Evolutionary conservation across 2,888 invertebrate genomes (phyloP).

Genomic region (Torymus aiolomorphi): DNA sequence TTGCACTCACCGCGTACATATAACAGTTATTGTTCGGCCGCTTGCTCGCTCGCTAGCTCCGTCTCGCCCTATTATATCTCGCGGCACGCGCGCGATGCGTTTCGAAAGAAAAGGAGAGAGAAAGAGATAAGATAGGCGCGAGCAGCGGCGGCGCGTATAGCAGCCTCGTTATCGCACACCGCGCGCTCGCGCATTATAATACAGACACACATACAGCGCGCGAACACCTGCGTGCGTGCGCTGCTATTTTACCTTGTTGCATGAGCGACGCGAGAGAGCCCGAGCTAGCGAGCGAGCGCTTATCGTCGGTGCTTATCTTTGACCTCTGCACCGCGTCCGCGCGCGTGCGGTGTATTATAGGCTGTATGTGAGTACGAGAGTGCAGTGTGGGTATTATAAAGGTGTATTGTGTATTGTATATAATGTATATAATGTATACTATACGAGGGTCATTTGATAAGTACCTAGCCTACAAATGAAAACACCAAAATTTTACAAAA

Average conservation of each 20-base stretch:
- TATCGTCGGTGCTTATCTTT: constrained; percentile 50
- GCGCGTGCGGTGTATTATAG: background rate
- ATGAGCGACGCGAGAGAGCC: background rate
- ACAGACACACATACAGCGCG: background rate
- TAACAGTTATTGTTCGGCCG: constrained; percentile 29
- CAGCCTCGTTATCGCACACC: constrained; percentile 37
- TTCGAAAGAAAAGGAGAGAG: constrained; percentile 14
- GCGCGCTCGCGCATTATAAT: constrained; percentile 2
- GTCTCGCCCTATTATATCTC: constrained; percentile 2
- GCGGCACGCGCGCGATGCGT: constrained; percentile 17
- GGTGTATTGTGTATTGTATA: no score
- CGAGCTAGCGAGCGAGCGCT: background rate
- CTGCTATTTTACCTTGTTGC: constrained; percentile 44
- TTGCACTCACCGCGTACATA: background rate
- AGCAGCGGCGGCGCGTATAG: constrained; percentile 1
- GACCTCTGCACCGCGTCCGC: constrained; percentile 48
- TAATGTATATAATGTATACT: no score
- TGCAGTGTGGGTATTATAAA: no score
- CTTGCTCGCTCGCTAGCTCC: background rate
- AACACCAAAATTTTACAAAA: no score
- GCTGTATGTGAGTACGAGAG: no score
- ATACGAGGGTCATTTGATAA: no score
- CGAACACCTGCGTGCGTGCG: constrained; percentile 18
- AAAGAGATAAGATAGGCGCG: constrained; percentile 36
- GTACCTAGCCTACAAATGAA: no score